These are phyloP conservation scores for Dermolepida albohirtum DNA, from an alignment of 2,888 invertebrate genomes.

Conservation along the genomic window DNA sequence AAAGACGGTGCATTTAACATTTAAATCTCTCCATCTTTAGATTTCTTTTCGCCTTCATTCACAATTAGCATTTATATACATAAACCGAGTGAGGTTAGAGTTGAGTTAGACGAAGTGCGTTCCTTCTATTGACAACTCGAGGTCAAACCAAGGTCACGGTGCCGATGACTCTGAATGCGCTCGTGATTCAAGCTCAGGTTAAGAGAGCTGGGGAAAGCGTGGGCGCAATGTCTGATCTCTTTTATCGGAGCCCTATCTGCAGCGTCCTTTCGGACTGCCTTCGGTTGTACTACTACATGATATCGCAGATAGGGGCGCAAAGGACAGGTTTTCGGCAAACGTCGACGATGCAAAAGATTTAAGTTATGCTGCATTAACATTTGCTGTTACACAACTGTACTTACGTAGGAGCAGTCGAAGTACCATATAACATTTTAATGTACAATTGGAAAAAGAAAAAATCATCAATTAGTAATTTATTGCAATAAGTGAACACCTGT, in stretches of 20 bases:
- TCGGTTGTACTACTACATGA: constrained; percentile 47
- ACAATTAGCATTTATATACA: constrained; percentile 49
- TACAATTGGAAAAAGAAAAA: constrained; percentile 30
- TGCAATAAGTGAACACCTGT: constrained; percentile 39
- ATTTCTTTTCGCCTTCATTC: constrained; percentile 38
- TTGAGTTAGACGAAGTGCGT: constrained; percentile 49
- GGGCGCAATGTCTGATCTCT: constrained; percentile 54
- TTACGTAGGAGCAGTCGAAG: constrained; percentile 27
- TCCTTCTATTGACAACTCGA: constrained; percentile 50
- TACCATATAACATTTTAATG: constrained; percentile 31
- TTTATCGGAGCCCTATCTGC: constrained; percentile 52
- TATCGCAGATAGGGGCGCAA: constrained; percentile 40
- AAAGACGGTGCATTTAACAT: constrained; percentile 33
- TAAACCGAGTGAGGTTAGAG: constrained; percentile 49
- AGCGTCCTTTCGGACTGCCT: constrained; percentile 47
- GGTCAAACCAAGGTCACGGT: constrained; percentile 57
- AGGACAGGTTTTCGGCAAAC: constrained; percentile 39
- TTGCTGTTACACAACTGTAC: constrained; percentile 19
- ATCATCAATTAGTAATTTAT: constrained; percentile 33
- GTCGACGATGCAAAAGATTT: constrained; percentile 23
- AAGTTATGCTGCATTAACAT: constrained; percentile 22
- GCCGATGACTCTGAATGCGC: constrained; percentile 54
- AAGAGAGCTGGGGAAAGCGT: constrained; percentile 48
- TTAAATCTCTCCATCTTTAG: constrained; percentile 34
- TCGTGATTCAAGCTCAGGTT: constrained; percentile 53